Evolutionary conservation across 2,113 vertebrate species (phyloP).

Genomic region (Menidia beryllina): DNA sequence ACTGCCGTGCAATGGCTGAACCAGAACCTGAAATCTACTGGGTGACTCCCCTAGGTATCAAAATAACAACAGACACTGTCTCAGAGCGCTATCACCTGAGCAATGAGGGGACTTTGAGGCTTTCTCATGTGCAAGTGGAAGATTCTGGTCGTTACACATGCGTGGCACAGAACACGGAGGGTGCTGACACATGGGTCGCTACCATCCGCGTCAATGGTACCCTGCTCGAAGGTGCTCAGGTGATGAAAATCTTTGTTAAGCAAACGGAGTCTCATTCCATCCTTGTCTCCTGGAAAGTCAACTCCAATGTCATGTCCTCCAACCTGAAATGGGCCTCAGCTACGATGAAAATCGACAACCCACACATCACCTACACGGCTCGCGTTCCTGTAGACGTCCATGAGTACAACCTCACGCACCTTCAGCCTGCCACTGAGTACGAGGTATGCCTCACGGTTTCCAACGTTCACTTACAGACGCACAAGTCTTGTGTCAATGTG

Average conservation of each 20-base stretch:
- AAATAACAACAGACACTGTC: conserved; percentile 88
- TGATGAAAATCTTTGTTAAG: conserved; percentile 95
- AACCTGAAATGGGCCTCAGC: conserved; percentile 97
- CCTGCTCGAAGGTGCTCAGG: conserved; percentile 90
- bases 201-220: conserved; percentile 93
- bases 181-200: conserved; percentile 91
- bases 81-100: conserved; percentile 92
- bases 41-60: conserved; percentile 93
- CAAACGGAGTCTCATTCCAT: conserved; percentile 94
- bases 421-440: conserved; percentile 94
- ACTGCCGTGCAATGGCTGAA: conserved; percentile 97
- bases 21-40: conserved; percentile 98
- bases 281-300: conserved; percentile 96
- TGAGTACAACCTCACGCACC: conserved; percentile 95
- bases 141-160: conserved; percentile 97
- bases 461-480: conserved; percentile 92
- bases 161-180: conserved; percentile 94
- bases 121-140: conserved; percentile 88
- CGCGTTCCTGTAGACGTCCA: conserved; percentile 95
- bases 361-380: conserved; percentile 96
- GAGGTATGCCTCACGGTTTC: conserved; percentile 96
- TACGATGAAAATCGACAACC: conserved; percentile 98
- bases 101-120: conserved; percentile 89
- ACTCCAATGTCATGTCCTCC: conserved; percentile 93
- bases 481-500: conserved; percentile 97